Base-by-base conservation (phyloP, 2,888 invertebrate genomes). In the Melanostoma scalare region DNA sequence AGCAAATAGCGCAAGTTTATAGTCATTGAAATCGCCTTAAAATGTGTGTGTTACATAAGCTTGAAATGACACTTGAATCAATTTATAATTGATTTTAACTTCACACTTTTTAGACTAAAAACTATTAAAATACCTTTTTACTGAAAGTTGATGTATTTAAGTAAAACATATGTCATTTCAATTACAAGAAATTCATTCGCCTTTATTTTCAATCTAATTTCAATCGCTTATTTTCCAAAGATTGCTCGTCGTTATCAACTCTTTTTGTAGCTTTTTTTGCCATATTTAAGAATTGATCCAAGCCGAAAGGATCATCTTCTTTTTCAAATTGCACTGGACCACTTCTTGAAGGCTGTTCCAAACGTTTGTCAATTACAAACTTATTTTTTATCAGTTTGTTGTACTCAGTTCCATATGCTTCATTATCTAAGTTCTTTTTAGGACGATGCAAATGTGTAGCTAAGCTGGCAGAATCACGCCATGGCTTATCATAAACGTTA, bases 401-500 rank as follows among this genome's bases (percentile, higher is more conserved):
- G 79, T 98, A 91, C 89, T 99, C 99, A 0, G 96, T 97, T 0
- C 96, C 97, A 89, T 98, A 98, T 79, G 95, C 94, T 85, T 99
- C 99, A 87, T 95, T 95, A 89, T 99, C 99, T 0, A 96, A 93
- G 89, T 97, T 96, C 87, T 96, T 94, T 61, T 95, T 94, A 0
- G 98, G 98, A 48, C 98, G 92, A 92, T 98, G 98, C 73, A 99
- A 95, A 90, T 97, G 97, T 44, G 96, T 94, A 0, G 96, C 97
- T 78, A 99, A 93, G 0, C 95, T 94, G 87, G 96, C 96, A 38
- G 95, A 94, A 87, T 97, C 96, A 71, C 99, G 94, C 99, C 99
- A 99, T 0, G 99, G 98, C 90, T 98, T 98, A 92, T 99, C 99
- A 89, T 99, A 99, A 0, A 99, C 98, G 90, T 96, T 98, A 92